Evolutionary conservation across 2,113 vertebrate species (phyloP).

Genomic region (Bos indicus): DNA sequence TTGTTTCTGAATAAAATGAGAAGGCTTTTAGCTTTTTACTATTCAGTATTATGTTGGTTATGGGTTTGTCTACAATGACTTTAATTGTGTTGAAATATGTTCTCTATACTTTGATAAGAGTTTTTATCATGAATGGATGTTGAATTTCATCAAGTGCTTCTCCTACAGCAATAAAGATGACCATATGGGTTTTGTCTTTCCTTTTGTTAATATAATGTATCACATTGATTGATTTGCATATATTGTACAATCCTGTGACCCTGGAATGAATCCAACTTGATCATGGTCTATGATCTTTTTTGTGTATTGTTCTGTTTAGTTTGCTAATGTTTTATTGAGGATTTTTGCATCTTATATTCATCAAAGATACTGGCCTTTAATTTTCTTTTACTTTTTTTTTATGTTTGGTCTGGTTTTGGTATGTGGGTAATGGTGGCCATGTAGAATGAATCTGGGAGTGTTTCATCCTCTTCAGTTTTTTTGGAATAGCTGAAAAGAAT

Average conservation of each 20-base stretch:
- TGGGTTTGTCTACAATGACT: background rate
- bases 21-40: background rate
- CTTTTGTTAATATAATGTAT: background rate
- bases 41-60: background rate
- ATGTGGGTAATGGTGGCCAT: background rate
- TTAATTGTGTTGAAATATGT: background rate
- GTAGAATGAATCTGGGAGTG: background rate
- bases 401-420: background rate
- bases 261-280: background rate
- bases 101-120: background rate
- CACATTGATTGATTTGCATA: background rate
- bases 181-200: background rate
- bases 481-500: background rate
- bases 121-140: background rate
- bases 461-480: background rate
- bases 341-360: background rate
- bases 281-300: background rate
- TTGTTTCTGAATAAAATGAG: background rate
- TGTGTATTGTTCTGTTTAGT: background rate
- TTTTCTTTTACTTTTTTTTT: background rate
- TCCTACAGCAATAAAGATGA: background rate
- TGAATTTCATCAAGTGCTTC: background rate
- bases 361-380: background rate
- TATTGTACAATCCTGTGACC: background rate
- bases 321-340: background rate